Evolutionary conservation across 2,888 invertebrate genomes (phyloP), one percentile per base, ranked within the genome.

Genomic region (Thymelicus sylvestris): DNA sequence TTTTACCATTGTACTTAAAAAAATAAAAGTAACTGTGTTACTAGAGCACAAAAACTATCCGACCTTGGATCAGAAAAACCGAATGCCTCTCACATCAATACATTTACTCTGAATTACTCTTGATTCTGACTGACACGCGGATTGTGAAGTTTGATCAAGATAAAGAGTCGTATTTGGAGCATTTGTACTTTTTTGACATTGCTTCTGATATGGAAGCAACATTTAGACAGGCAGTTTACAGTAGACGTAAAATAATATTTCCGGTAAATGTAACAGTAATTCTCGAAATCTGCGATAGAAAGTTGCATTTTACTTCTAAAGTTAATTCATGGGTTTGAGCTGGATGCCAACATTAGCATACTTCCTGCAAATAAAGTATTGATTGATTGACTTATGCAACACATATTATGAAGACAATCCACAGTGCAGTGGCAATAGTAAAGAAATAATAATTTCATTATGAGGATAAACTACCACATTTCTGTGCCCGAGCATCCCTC

Each of bases 51-150:
- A 52, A 52, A 52, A 52, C 50, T 19, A 19, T 52, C 50, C 50
- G 47, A 62, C 62, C 62, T 62, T 47, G 62, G 12, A 15, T 47
- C 47, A 47, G 47, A 44, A 47, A 19, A 47, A 19, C 13, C n/a
- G 8, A 24, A 24, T 12, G 13, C 41, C 24, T 15, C 44, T 24
- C 7, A 47, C 44, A 52, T 52, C 41, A 12, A 13, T 47, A 48
- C 12, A 19, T 24, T 10, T 15, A 41, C 60, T 60, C 41, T 15
- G 7, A 19, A 52, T 10, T 15, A 41, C 60, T 60, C 41, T 15
- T 19, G 50, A 52, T 52, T 47, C 10, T 10, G 62, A 62, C 47
- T 62, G 62, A 62, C 62, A 62, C 39, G 24, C 24, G 47, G 12
- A 41, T 60, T 47, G 13, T 15, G 47, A 47, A 62, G 47, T 62